A percentile compares a stretch with the other conserved stretches of the same genome.
Conservation (phyloP, 2,888 invertebrate species). For the Drosophila suboccidentalis region DNA sequence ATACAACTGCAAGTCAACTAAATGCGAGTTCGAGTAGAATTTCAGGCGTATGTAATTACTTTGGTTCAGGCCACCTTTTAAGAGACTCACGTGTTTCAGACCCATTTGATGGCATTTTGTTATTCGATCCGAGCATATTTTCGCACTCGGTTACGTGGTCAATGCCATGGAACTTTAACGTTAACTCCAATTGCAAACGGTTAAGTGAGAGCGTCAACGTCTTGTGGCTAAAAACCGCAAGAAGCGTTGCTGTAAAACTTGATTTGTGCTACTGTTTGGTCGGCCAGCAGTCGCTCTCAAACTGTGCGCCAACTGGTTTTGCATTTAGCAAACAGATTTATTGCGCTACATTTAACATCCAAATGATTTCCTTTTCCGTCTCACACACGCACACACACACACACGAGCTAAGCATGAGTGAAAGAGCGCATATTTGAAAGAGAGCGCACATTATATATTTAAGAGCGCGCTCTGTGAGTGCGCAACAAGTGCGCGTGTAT, state of each 20-base stretch:
- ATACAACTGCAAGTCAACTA: not conserved
- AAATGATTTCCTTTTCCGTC: conserved; percentile 76
- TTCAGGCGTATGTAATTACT: not conserved
- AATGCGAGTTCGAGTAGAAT: not conserved
- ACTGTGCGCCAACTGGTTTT: conserved; percentile 55
- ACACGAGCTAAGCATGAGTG: not conserved
- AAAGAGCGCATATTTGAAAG: not conserved
- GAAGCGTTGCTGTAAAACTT: conserved; percentile 47
- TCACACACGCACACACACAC: conserved; percentile 21
- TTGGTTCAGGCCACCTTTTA: conserved; percentile 16
- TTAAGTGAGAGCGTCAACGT: conserved; percentile 66
- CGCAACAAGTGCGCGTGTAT: conserved; percentile 42
- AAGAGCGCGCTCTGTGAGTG: conserved; percentile 38
- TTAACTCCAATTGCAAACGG: conserved; percentile 39
- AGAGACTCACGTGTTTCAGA: conserved; percentile 72
- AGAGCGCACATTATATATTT: conserved; percentile 28
- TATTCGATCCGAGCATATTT: conserved; percentile 59
- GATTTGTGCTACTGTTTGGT: conserved; percentile 70
- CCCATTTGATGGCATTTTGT: conserved; percentile 67
- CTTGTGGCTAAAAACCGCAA: conserved; percentile 58
- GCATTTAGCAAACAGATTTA: conserved; percentile 43
- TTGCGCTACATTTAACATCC: conserved; percentile 51
- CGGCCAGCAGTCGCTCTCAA: conserved; percentile 30
- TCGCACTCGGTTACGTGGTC: conserved; percentile 83
- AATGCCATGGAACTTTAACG: conserved; percentile 65